A percentile compares a stretch with the other conserved stretches of the same genome.
phyloP scores from a whole-genome alignment of 2,113 vertebrate genomes.

The Spizaetus ornatus region DNA sequence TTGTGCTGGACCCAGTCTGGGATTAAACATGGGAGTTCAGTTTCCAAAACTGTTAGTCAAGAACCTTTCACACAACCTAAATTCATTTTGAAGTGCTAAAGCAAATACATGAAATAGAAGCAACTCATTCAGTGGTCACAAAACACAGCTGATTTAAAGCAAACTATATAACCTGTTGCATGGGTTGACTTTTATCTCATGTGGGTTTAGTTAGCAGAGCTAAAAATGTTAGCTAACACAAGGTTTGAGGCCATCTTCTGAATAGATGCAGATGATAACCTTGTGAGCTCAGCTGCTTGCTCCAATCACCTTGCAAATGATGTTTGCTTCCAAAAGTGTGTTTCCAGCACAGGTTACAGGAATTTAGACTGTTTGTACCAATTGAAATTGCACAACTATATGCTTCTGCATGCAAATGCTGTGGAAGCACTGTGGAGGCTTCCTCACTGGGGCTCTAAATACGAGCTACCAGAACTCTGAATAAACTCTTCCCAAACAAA shows the following conservation, averaged over 20 bases:
- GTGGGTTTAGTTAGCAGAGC: not conserved
- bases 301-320: not conserved
- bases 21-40: not conserved
- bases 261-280: constrained; percentile 40
- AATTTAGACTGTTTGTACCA: not conserved
- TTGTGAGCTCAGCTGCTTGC: constrained; percentile 14
- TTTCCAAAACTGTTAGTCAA: not conserved
- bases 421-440: not conserved
- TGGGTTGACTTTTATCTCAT: constrained; percentile 16
- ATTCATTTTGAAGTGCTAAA: not conserved
- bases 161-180: not conserved
- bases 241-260: not conserved
- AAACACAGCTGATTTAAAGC: not conserved
- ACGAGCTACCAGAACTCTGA: not conserved
- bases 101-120: not conserved
- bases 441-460: not conserved
- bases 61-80: not conserved
- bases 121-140: not conserved
- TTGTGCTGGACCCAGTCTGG: not conserved
- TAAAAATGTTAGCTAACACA: constrained; percentile 18
- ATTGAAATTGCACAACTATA: not conserved
- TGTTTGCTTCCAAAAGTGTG: not conserved
- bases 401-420: not conserved
- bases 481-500: not conserved
- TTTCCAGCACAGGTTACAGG: not conserved